A percentile compares a stretch with the other conserved stretches of the same genome.
phyloP scores from a whole-genome alignment of 2,797 vertebrate genomes.

The Sebastes ruberrimus region DNA sequence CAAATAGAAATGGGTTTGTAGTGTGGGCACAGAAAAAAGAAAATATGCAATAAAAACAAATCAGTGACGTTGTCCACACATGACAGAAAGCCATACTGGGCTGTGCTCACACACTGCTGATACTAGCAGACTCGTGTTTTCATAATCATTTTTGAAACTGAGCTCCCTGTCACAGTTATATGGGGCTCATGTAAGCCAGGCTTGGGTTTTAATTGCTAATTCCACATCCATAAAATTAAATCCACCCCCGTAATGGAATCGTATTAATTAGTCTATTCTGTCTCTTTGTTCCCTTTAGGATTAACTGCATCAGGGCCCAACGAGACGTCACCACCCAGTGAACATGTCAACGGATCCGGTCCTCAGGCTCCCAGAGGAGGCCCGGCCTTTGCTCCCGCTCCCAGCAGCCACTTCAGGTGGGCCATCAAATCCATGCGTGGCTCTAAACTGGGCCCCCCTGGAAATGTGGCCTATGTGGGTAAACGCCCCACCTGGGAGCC shows the following conservation, averaged over 20 bases:
- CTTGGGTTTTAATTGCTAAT: conserved; percentile 69
- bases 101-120: neutral
- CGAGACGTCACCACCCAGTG: conserved; percentile 52
- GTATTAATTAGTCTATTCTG: conserved; percentile 66
- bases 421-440: conserved; percentile 64
- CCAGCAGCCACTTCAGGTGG: conserved; percentile 68
- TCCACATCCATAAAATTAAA: conserved; percentile 71
- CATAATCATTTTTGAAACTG: conserved; percentile 9
- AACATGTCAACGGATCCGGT: conserved; percentile 50
- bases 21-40: neutral
- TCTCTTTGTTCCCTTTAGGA: conserved; percentile 70
- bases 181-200: conserved; percentile 30
- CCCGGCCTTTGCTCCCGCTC: conserved; percentile 32
- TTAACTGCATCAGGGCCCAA: conserved; percentile 43
- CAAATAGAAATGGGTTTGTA: neutral
- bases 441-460: conserved; percentile 48
- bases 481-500: conserved; percentile 65
- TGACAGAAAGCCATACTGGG: neutral
- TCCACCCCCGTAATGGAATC: conserved; percentile 22
- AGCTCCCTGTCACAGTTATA: neutral
- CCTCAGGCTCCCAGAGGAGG: conserved; percentile 47
- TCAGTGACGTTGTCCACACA: neutral
- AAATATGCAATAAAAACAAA: neutral
- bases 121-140: neutral
- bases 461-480: conserved; percentile 42